These are phyloP conservation scores for Coptodon rendalli DNA, from an alignment of 2,113 vertebrate genomes.

Conservation along the genomic window DNA sequence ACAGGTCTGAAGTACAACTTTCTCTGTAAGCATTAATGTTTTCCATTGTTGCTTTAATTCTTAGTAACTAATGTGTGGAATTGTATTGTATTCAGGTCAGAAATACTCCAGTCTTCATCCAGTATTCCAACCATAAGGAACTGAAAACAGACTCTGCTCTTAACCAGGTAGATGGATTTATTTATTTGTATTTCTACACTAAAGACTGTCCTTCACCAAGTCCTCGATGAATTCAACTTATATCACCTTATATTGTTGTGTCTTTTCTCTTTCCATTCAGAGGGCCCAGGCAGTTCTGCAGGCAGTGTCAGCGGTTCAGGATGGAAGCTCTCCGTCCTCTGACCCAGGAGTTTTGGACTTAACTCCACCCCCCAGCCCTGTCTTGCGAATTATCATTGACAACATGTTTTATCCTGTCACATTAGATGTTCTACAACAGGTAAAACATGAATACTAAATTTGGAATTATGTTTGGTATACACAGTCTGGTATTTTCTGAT, in stretches of 20 bases:
- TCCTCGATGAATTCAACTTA: background rate
- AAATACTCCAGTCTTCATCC: conserved; percentile 94
- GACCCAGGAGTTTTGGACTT: conserved; percentile 87
- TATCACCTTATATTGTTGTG: background rate
- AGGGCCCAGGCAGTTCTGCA: conserved; percentile 94
- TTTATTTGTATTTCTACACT: background rate
- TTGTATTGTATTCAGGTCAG: conserved; percentile 82
- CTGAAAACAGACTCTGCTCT: conserved; percentile 97
- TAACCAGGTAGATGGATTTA: conserved; percentile 70
- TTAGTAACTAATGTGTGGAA: background rate
- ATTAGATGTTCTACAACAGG: conserved; percentile 97
- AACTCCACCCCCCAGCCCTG: conserved; percentile 90
- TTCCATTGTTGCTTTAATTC: background rate
- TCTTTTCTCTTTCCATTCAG: conserved; percentile 53
- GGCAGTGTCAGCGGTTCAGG: conserved; percentile 93
- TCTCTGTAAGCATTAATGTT: background rate
- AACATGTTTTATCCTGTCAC: conserved; percentile 99
- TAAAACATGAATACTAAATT: conserved; percentile 42
- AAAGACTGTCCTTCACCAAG: background rate
- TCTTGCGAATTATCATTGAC: conserved; percentile 97
- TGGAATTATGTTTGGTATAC: background rate
- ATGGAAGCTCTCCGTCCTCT: conserved; percentile 87
- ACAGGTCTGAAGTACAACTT: conserved; percentile 84
- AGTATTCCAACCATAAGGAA: conserved; percentile 98
- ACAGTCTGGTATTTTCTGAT: background rate